phyloP scores from a whole-genome alignment of 2,888 invertebrate genomes.

The Scaptomyza flava region DNA sequence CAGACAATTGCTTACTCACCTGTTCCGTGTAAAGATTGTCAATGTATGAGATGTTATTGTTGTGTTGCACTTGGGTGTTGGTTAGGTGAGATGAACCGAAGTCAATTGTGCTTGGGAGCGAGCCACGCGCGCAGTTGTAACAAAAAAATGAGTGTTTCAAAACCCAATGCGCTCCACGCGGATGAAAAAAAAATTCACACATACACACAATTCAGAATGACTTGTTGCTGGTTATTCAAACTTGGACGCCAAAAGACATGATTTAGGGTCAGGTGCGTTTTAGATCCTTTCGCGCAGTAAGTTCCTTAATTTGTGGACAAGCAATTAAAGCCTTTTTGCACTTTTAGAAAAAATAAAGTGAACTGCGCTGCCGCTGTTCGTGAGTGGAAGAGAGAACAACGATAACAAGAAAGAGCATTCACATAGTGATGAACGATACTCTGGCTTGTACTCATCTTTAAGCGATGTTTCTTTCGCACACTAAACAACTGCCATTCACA shows the following conservation, averaged over 20 bases:
- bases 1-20: slow-evolving; percentile 40
- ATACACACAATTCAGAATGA: slow-evolving; percentile 23
- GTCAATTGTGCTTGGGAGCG: slow-evolving; percentile 9
- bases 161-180: slow-evolving; percentile 61
- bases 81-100: slow-evolving; percentile 10
- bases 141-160: slow-evolving; percentile 22
- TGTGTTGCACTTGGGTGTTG: slow-evolving; percentile 44
- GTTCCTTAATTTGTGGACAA: slow-evolving; percentile 16
- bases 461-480: slow-evolving; percentile 32
- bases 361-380: slow-evolving; percentile 38
- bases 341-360: slow-evolving; percentile 25
- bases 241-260: slow-evolving; percentile 1
- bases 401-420: slow-evolving; percentile 42
- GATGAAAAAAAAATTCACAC: slow-evolving; percentile 60
- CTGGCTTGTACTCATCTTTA: slow-evolving; percentile 8
- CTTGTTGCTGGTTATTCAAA: background rate
- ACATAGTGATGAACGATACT: slow-evolving; percentile 42
- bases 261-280: slow-evolving; percentile 40
- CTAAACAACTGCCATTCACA: slow-evolving; percentile 35
- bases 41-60: slow-evolving; percentile 10
- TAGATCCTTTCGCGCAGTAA: slow-evolving; percentile 17
- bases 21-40: slow-evolving; percentile 48
- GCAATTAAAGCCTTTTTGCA: slow-evolving; percentile 10
- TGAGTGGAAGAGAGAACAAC: slow-evolving; percentile 28
- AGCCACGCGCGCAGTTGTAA: slow-evolving; percentile 48